phyloP scores from a whole-genome alignment of 2,113 vertebrate genomes.

The Austrofundulus limnaeus region DNA sequence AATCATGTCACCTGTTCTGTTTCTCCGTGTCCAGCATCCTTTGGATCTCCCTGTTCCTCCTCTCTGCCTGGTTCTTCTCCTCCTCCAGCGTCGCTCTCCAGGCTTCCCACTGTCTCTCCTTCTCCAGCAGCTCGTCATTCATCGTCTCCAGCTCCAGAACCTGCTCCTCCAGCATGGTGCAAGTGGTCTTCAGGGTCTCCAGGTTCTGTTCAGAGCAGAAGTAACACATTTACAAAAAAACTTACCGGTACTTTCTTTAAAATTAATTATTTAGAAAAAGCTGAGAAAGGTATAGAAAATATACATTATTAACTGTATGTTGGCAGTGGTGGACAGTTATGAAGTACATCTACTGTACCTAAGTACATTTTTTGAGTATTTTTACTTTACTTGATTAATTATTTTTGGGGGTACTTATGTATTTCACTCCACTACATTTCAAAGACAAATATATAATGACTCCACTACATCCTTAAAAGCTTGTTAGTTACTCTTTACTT shows the following conservation, averaged over 20 bases:
- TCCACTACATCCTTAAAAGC: too few relatives aligned
- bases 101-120: constrained; percentile 97
- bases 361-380: too few relatives aligned
- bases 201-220: constrained; percentile 83
- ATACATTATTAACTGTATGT: too few relatives aligned
- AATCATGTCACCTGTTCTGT: constrained; percentile 87
- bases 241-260: neutral
- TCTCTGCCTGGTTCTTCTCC: constrained; percentile 95
- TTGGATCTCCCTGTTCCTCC: constrained; percentile 91
- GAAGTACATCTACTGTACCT: too few relatives aligned
- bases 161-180: constrained; percentile 98
- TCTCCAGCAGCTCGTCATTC: constrained; percentile 96
- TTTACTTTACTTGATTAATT: too few relatives aligned
- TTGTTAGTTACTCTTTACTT: too few relatives aligned
- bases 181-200: constrained; percentile 98
- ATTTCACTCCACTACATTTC: too few relatives aligned
- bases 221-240: neutral
- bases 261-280: too few relatives aligned
- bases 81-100: constrained; percentile 93
- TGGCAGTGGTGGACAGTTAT: too few relatives aligned
- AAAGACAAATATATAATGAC: too few relatives aligned
- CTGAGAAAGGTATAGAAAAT: too few relatives aligned
- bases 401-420: too few relatives aligned
- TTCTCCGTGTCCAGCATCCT: constrained; percentile 96
- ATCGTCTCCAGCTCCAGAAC: constrained; percentile 95